Evolutionary conservation across 2,797 vertebrate species (phyloP).

Genomic region (Taeniopygia guttata): DNA sequence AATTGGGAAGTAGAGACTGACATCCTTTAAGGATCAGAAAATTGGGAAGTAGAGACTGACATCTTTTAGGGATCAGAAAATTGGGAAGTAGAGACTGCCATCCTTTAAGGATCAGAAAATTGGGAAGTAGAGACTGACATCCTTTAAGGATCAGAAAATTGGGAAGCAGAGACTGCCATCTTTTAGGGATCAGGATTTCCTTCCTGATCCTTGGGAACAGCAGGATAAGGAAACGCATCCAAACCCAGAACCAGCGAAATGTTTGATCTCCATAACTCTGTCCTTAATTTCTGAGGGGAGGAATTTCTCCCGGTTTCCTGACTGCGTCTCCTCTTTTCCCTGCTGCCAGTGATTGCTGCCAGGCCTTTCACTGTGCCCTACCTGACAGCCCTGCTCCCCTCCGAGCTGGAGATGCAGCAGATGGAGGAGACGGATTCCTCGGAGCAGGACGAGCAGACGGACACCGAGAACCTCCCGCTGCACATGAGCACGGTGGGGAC

Average conservation of each 20-base stretch:
- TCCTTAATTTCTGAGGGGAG: not conserved
- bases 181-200: not conserved
- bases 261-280: not conserved
- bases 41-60: too few relatives aligned
- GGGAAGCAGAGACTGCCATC: not conserved
- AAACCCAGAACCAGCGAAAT: not conserved
- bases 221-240: not conserved
- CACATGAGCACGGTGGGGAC: constrained; percentile 76
- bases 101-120: too few relatives aligned
- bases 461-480: constrained; percentile 87
- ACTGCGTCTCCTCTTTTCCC: not conserved
- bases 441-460: constrained; percentile 96
- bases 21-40: not conserved
- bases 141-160: not conserved
- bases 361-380: constrained; percentile 89
- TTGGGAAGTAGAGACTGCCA: too few relatives aligned
- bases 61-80: too few relatives aligned
- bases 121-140: too few relatives aligned
- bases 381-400: constrained; percentile 92
- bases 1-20: not conserved
- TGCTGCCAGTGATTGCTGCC: constrained; percentile 88
- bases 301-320: not conserved
- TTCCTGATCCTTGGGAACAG: not conserved
- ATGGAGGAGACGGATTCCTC: constrained; percentile 98
- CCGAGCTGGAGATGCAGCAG: constrained; percentile 93